These are phyloP conservation scores for Lithobates pipiens DNA, from an alignment of 2,797 vertebrate genomes.

Conservation along the genomic window DNA sequence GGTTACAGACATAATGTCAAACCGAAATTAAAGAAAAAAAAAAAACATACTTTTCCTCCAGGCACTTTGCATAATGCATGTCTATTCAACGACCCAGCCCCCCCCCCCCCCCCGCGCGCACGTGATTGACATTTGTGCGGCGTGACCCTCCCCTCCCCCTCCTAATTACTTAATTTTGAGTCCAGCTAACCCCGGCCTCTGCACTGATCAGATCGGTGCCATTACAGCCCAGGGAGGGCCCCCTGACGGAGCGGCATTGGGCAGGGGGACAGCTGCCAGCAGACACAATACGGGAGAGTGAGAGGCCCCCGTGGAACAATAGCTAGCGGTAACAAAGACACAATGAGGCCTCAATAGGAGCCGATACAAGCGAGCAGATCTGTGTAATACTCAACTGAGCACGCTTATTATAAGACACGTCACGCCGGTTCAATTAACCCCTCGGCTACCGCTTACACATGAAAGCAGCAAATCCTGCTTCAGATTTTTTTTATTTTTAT, in stretches of 20 bases:
- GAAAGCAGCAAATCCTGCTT: not conserved
- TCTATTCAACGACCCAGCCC: not conserved
- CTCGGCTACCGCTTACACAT: not conserved
- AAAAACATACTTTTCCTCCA: not conserved
- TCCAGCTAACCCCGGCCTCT: not conserved
- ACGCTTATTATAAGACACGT: not conserved
- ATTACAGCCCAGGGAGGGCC: not conserved
- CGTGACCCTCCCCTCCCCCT: not conserved
- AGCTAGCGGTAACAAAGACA: constrained; percentile 28
- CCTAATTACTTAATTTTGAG: constrained; percentile 18
- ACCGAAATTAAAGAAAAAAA: not conserved
- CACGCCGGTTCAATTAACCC: constrained; percentile 39
- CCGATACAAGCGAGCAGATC: not conserved
- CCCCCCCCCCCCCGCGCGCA: too few relatives aligned
- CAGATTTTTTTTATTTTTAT: too few relatives aligned
- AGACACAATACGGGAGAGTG: not conserved
- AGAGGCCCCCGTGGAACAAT: constrained; percentile 30
- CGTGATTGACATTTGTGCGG: not conserved
- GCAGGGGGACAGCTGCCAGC: constrained; percentile 5
- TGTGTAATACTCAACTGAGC: not conserved
- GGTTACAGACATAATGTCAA: not conserved
- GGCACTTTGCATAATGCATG: not conserved
- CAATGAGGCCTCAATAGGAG: not conserved
- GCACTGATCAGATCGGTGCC: not conserved
- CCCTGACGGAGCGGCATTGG: not conserved